Percentiles rank a stretch among this genome's conserved stretches.
phyloP scores from a whole-genome alignment of 2,888 invertebrate genomes.

The Platycheirus rosarum region DNA sequence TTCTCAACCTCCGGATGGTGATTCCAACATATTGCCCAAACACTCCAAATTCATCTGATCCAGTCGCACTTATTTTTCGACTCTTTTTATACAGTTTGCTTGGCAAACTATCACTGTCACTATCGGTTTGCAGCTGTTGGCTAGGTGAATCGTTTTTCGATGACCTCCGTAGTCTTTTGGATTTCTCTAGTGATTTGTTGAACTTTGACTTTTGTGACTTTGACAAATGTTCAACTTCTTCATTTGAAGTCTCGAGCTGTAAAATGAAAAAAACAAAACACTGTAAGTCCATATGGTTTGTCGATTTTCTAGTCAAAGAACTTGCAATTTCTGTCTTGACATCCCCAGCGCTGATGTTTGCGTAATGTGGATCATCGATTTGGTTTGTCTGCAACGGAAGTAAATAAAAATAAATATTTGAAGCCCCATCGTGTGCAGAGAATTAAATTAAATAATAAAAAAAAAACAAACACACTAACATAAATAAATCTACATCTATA shows the following conservation, averaged over 20 bases:
- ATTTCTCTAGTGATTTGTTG: constrained; percentile 14
- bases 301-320: constrained; percentile 37
- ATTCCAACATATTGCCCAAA: constrained; percentile 81
- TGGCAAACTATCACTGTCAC: constrained; percentile 53
- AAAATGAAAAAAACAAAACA: constrained; percentile 14
- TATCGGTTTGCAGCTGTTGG: constrained; percentile 36
- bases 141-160: constrained; percentile 30
- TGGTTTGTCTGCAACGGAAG: constrained; percentile 37
- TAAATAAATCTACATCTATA: background rate
- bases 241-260: constrained; percentile 55
- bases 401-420: constrained; percentile 12
- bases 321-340: constrained; percentile 82
- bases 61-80: constrained; percentile 32
- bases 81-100: constrained; percentile 24
- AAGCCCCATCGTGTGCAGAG: background rate
- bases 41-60: constrained; percentile 79
- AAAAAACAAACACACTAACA: background rate
- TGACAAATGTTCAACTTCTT: constrained; percentile 34
- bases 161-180: constrained; percentile 32
- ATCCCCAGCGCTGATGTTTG: constrained; percentile 81
- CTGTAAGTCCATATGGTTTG: background rate
- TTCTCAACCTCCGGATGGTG: constrained; percentile 80
- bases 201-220: background rate
- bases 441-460: background rate
- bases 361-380: constrained; percentile 48